Conservation (phyloP, 2,888 invertebrate species). For the Palloptera scutellata region DNA sequence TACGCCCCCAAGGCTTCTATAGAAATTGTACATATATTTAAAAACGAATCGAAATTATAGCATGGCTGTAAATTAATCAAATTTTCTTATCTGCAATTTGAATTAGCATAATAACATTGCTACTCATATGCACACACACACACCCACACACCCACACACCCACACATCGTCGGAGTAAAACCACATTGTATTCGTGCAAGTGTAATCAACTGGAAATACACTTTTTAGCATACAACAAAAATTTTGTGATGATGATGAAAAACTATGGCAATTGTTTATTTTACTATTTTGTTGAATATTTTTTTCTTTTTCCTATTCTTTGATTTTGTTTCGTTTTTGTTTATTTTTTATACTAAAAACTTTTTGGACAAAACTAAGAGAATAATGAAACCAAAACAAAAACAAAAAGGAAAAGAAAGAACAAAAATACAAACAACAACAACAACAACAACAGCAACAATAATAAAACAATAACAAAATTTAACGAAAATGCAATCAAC, state of each 20-base stretch:
- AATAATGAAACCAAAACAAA: too few relatives aligned
- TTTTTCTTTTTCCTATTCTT: slow-evolving; percentile 8
- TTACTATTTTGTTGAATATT: slow-evolving; percentile 13
- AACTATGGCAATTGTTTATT: slow-evolving; percentile 21
- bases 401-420: too few relatives aligned
- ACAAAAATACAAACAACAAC: too few relatives aligned
- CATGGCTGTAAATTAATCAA: too few relatives aligned
- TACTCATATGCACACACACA: slow-evolving; percentile 15
- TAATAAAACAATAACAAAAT: too few relatives aligned
- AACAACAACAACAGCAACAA: too few relatives aligned
- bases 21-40: neutral
- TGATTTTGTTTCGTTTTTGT: neutral
- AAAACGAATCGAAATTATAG: neutral
- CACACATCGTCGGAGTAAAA: neutral
- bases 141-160: slow-evolving; percentile 20
- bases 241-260: too few relatives aligned
- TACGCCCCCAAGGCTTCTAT: neutral
- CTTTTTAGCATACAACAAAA: too few relatives aligned
- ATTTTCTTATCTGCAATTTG: slow-evolving; percentile 5
- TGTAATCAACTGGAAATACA: too few relatives aligned
- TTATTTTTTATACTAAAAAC: slow-evolving; percentile 11
- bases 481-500: too few relatives aligned
- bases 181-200: too few relatives aligned
- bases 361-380: too few relatives aligned
- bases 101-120: neutral